These are phyloP conservation scores for Galendromus occidentalis DNA, from an alignment of 1,140 invertebrate species.

Conservation along the genomic window DNA sequence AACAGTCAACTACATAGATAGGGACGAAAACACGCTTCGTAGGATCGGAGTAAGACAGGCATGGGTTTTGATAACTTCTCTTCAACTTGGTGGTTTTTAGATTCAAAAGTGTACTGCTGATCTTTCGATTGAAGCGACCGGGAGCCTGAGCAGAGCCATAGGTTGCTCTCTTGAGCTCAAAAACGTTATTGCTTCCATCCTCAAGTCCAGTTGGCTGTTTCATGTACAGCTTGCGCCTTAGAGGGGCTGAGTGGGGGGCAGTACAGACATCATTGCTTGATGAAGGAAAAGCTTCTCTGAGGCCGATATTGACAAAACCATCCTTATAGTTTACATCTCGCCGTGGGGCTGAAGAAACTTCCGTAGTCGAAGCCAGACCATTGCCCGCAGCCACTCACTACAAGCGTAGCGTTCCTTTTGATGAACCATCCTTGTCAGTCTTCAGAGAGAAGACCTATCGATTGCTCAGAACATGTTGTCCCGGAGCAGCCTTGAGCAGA, in stretches of 20 bases:
- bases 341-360: no score
- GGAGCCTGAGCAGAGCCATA: constrained; percentile 20
- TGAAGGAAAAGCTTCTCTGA: constrained; percentile 16
- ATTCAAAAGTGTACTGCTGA: background rate
- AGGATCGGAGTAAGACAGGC: background rate
- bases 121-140: background rate
- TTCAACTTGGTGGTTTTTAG: no score
- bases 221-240: constrained; percentile 28
- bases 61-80: background rate
- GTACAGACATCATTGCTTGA: constrained; percentile 24
- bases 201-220: constrained; percentile 22
- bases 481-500: no score
- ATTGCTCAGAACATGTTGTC: no score
- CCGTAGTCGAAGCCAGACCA: no score
- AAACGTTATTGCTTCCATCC: background rate
- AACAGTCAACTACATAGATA: background rate
- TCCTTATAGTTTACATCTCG: background rate
- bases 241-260: constrained; percentile 25
- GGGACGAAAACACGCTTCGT: background rate
- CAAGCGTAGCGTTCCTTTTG: no score
- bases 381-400: no score
- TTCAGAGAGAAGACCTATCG: no score
- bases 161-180: constrained; percentile 20
- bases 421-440: background rate
- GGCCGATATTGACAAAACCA: background rate